A percentile compares a stretch with the other conserved stretches of the same genome.
phyloP scores from a whole-genome alignment of 2,113 vertebrate species.

The Ariopsis seemanni region DNA sequence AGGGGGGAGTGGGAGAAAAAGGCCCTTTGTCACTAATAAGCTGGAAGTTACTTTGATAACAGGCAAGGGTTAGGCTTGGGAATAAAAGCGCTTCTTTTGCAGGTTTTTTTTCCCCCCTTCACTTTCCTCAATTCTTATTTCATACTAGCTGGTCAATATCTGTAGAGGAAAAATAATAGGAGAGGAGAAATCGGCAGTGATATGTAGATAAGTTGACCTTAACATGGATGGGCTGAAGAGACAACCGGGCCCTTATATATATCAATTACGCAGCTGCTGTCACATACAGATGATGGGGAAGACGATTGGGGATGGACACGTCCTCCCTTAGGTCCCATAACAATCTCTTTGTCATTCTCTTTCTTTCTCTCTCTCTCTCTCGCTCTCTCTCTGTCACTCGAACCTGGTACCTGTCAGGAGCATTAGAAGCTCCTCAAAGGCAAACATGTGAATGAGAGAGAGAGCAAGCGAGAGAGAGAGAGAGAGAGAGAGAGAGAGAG shows the following conservation, averaged over 20 bases:
- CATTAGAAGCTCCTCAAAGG: slow-evolving; percentile 50
- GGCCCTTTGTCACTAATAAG: slow-evolving; percentile 95
- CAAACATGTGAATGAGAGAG: slow-evolving; percentile 32
- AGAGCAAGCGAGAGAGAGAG: slow-evolving; percentile 44
- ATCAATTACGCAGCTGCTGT: slow-evolving; percentile 72
- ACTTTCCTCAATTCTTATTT: slow-evolving; percentile 54
- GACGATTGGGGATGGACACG: slow-evolving; percentile 39
- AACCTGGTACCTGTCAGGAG: slow-evolving; percentile 57
- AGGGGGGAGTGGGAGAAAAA: slow-evolving; percentile 69
- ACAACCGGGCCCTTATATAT: slow-evolving; percentile 66
- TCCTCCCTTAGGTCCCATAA: slow-evolving; percentile 44
- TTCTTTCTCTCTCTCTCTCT: slow-evolving; percentile 14
- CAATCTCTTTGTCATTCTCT: slow-evolving; percentile 27
- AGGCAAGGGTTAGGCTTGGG: slow-evolving; percentile 82
- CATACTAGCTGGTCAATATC: slow-evolving; percentile 79
- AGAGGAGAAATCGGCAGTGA: slow-evolving; percentile 68
- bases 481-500: slow-evolving; percentile 43
- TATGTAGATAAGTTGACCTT: slow-evolving; percentile 73
- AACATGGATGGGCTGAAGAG: slow-evolving; percentile 64
- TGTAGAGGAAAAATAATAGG: slow-evolving; percentile 70
- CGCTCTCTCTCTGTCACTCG: slow-evolving; percentile 35
- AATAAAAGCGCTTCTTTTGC: slow-evolving; percentile 76
- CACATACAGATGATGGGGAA: slow-evolving; percentile 61
- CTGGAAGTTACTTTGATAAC: slow-evolving; percentile 99
- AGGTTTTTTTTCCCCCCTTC: background rate